phyloP scores from a whole-genome alignment of 2,888 invertebrate genomes.

The Oithona nana region DNA sequence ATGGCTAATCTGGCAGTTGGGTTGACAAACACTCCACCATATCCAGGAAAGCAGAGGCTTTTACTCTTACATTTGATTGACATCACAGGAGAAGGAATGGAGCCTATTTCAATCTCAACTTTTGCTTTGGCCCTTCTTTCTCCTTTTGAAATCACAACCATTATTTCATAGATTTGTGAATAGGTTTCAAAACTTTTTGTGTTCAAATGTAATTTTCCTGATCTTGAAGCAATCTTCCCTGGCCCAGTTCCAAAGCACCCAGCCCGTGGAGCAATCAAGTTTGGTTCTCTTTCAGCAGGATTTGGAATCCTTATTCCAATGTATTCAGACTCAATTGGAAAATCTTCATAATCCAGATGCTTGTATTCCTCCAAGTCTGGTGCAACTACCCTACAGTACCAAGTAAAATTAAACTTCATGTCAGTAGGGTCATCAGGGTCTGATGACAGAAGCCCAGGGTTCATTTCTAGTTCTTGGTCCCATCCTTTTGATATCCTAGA shows the following conservation, averaged over 20 bases:
- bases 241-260: constrained; percentile 14
- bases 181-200: constrained; percentile 7
- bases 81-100: background rate
- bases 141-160: background rate
- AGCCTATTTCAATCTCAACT: background rate
- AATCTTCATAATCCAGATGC: background rate
- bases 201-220: background rate
- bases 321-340: background rate
- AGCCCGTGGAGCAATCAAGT: background rate
- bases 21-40: constrained; percentile 14
- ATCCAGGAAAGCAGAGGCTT: background rate
- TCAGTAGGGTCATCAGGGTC: background rate
- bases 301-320: background rate
- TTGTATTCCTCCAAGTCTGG: constrained; percentile 3
- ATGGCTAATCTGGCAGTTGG: constrained; percentile 17
- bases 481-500: background rate
- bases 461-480: background rate
- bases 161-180: constrained; percentile 5
- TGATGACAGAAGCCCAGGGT: background rate
- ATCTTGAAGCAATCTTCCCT: background rate
- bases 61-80: background rate
- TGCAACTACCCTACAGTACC: background rate
- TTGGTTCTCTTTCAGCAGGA: constrained; percentile 6
- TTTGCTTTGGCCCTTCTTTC: background rate
- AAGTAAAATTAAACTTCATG: background rate